Base-by-base conservation (phyloP, 2,888 invertebrate species). In the Flexamia atlantica region DNA sequence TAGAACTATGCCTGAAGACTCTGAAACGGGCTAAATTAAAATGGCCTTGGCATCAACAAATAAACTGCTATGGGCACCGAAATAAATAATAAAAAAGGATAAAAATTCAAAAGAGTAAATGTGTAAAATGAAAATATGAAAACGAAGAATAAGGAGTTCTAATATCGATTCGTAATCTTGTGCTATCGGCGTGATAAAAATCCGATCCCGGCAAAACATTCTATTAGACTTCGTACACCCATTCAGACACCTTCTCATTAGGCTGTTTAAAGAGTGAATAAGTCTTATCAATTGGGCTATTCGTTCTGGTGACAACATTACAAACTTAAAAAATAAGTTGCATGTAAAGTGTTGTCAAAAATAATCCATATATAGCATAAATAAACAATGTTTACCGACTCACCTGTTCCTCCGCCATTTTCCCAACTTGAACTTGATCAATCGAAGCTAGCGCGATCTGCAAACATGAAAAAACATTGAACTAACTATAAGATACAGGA, bases 321-420 rank as follows among this genome's bases (percentile, higher is more conserved):
- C 9, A 4, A 14, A 14, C 20, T 23, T 64, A 17, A 28, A 30
- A 28, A 64, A 30, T 0, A 28, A 4, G 5, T 30, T 14, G n/a
- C 3, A 28, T 4, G 5, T 17, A 14, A 28, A 64, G 30, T 64
- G 5, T 4, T 23, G 28, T 12, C 14, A 28, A 17, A 28, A 64
- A 30, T 64, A 28, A 28, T 14, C 64, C 64, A 30, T 30, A 64
- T 28, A 64, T 64, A 64, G 64, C 28, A 30, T 25, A 64, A 76
- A 23, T 76, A 46, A 80, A 86, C 83, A 88, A 89, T 89, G 88
- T 89, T 90, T 89, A 88, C 88, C 87, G 91, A 91, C 93, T 93
- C 93, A 94, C 94, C 94, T 94, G 94, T 93, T 94, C 94, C 91
- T 94, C 94, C 93, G 94, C 94, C 94, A 95, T 95, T 93, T 94